Percentiles rank a stretch among this genome's conserved stretches.
Conservation (phyloP, 2,113 vertebrate species). For the Periophthalmus modestus region DNA sequence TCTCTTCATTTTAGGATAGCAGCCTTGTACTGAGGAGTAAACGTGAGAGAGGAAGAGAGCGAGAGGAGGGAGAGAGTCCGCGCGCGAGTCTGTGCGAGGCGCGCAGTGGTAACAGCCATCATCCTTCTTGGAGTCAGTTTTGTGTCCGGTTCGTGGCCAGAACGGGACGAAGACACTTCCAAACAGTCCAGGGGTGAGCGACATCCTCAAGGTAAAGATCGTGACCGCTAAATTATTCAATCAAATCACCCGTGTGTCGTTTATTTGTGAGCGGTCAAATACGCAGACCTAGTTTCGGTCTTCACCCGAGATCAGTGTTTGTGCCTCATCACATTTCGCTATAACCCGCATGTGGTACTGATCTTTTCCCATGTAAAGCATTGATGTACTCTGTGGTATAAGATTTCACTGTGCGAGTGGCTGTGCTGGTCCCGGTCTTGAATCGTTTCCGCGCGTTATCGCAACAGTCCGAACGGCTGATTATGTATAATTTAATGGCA, state of each 20-base stretch:
- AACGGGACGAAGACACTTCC: conserved; percentile 54
- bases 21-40: conserved; percentile 32
- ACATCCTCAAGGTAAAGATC: conserved; percentile 63
- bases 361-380: neutral
- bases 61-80: conserved; percentile 21
- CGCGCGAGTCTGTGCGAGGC: conserved; percentile 29
- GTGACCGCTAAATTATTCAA: neutral
- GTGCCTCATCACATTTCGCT: conserved; percentile 12
- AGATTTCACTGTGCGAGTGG: neutral
- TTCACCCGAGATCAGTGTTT: conserved; percentile 11
- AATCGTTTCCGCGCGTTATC: conserved; percentile 47
- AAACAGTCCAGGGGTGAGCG: conserved; percentile 36
- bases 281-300: conserved; percentile 48
- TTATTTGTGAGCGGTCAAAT: conserved; percentile 27
- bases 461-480: conserved; percentile 6
- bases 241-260: conserved; percentile 1
- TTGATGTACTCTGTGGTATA: neutral
- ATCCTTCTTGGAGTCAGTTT: conserved; percentile 70
- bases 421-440: conserved; percentile 17
- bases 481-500: neutral
- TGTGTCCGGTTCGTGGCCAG: conserved; percentile 54
- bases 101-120: conserved; percentile 56
- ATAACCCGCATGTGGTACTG: neutral
- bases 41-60: conserved; percentile 11
- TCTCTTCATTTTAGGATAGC: neutral